Evolutionary conservation across 2,113 vertebrate genomes (phyloP), one percentile per base, ranked within the genome.

Genomic region (Engystomops pustulosus): DNA sequence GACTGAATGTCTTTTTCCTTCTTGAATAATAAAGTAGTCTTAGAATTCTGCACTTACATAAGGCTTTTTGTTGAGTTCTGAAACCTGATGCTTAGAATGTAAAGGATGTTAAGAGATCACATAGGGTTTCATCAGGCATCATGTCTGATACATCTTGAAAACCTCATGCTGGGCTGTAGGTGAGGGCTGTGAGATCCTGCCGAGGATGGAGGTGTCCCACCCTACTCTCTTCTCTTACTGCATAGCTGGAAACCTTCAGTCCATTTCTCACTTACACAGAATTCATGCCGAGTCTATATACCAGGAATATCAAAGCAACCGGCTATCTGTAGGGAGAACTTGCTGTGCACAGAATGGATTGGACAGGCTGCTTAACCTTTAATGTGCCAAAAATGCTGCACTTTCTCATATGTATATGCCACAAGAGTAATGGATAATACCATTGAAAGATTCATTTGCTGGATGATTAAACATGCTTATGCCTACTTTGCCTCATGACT

Each of bases 201-300:
- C 14, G 45, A 32, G 71, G 45, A 49, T 27, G 51, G 71, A 49
- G 45, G 8, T 45, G 27, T 41, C 23, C 41, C 34, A 30, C 41
- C 78, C 38, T 23, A 30, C 60, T 68, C 9, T 47, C 17, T 25
- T 49, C 58, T 65, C n/a, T 75, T 49, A 75, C 17, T 53, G 44
- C 71, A 32, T 74, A 47, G 71, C 45, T 67, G 38, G 58, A 65
- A 80, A 44, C 36, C 17, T 68, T 49, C 60, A 80, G 25, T n/a
- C 17, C 41, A 34, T 67, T 32, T 80, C 58, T 80, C 3, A 27
- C 60, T 41, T 58, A 45, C 12, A 12, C 38, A 60, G 23, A 27
- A 47, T 67, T 44, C 55, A 38, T 47, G 38, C 38, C 27, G 55
- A 45, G 78, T 18, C 15, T 0, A 18, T 80, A 45, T 80, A 60